Evolutionary conservation across 2,113 vertebrate species (phyloP), one percentile per base, ranked within the genome.

Genomic region (Ictidomys tridecemlineatus): DNA sequence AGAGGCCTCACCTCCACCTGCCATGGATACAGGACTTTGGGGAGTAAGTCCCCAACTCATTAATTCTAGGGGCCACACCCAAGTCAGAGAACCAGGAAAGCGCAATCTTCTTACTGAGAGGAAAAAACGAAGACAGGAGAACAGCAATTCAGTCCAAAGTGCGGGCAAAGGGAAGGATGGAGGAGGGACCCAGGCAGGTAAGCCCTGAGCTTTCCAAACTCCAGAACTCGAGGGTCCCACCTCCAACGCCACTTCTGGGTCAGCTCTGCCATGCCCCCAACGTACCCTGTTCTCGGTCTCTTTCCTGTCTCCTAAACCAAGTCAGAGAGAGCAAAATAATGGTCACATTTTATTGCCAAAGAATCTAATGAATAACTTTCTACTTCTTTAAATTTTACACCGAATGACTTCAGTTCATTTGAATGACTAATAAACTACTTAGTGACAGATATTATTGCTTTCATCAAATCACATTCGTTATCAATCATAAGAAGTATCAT

Each of bases 171-270:
- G 5, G 39, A 58, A 30, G 0, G 6, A 16, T 34, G 12, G 5
- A 0, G 8, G 1, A 1, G 8, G 8, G 16, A 10, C 4, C 30
- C 17, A 45, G 1, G 5, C 2, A 10, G 16, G 13, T 24, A 6
- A 69, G 5, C 5, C 14, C 4, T 34, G 18, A 74, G 42, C 4
- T 6, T 0, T 11, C 16, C 42, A 8, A 16, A 7, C 39, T n/a
- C n/a, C 58, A 65, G 24, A 37, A 14, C 20, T 22, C 30, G 34
- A 5, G 0, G 6, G 32, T 80, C 69, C 56, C 14, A 65, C 17
- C 18, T 11, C 45, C 32, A 5, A 13, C 8, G n/a, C 9, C 7
- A 4, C 2, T 22, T 53, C 0, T 7, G 24, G 53, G n/a, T 56
- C 76, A 45, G n/a, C 22, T 11, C 34, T 65, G 5, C 26, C 8